Evolutionary conservation across 2,797 vertebrate genomes (phyloP).

Genomic region (Merluccius polli): DNA sequence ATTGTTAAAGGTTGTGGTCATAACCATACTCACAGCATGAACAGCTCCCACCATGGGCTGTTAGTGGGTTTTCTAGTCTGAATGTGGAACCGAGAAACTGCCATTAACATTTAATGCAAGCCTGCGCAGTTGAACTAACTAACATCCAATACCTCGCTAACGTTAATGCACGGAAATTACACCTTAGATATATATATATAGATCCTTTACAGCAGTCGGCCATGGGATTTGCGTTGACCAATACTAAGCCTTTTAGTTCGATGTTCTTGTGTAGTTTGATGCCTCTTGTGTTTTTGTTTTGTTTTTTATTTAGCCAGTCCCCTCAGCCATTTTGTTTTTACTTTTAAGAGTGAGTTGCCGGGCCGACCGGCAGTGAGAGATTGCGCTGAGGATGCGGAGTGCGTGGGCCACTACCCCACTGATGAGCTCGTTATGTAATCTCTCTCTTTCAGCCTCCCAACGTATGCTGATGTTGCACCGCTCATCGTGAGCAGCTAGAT

Average conservation of each 20-base stretch:
- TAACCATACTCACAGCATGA: constrained; percentile 16
- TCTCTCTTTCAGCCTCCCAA: constrained; percentile 54
- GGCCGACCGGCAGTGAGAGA: constrained; percentile 54
- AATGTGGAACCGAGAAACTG: background rate
- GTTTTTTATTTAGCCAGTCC: constrained; percentile 28
- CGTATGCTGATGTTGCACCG: constrained; percentile 40
- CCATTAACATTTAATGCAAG: constrained; percentile 13
- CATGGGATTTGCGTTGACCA: constrained; percentile 29
- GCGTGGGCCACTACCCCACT: constrained; percentile 72
- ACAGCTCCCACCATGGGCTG: constrained; percentile 10
- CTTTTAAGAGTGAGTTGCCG: constrained; percentile 49
- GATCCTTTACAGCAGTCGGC: background rate
- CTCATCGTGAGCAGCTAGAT: constrained; percentile 33
- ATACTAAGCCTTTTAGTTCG: background rate
- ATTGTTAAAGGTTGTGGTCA: constrained; percentile 41
- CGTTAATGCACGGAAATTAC: background rate
- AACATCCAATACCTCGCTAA: background rate
- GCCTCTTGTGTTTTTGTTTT: constrained; percentile 17
- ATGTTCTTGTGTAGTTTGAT: too few relatives aligned
- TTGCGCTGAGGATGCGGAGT: constrained; percentile 61
- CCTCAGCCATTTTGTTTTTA: constrained; percentile 71
- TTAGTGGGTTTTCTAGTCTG: background rate
- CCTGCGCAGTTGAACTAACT: constrained; percentile 9
- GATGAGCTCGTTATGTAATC: constrained; percentile 73
- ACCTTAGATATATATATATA: background rate